Conservation (phyloP, 2,113 vertebrate genomes). For the Uria aalge region DNA sequence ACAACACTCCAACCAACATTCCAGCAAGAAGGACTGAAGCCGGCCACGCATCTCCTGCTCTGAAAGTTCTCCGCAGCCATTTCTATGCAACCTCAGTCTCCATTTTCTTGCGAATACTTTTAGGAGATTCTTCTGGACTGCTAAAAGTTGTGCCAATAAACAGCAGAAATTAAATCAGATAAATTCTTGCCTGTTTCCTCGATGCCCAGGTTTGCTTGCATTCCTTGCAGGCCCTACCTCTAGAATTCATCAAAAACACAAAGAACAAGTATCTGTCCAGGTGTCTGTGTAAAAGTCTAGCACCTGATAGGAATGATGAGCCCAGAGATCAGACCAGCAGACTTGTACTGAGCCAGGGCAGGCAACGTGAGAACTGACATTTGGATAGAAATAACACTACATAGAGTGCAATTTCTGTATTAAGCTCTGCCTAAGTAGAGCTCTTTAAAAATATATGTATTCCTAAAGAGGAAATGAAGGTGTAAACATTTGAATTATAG, state of each 20-base stretch:
- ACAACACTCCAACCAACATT: background rate
- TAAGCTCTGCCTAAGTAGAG: background rate
- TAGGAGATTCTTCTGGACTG: background rate
- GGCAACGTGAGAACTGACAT: background rate
- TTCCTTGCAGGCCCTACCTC: background rate
- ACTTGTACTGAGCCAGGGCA: background rate
- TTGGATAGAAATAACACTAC: background rate
- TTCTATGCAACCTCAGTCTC: background rate
- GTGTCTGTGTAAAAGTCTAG: background rate
- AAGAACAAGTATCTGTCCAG: background rate
- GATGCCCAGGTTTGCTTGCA: background rate
- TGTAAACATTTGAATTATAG: background rate
- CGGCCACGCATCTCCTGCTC: background rate
- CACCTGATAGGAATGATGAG: background rate
- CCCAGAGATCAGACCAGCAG: background rate
- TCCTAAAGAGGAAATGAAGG: background rate
- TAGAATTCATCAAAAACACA: background rate
- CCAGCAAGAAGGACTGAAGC: background rate
- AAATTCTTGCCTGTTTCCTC: background rate
- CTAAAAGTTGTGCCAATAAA: background rate
- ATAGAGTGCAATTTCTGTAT: background rate
- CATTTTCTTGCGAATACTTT: background rate
- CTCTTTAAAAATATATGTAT: background rate
- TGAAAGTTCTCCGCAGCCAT: background rate
- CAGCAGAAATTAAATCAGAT: background rate